Conservation (phyloP, 2,888 invertebrate species). For the Clostera curtula region DNA sequence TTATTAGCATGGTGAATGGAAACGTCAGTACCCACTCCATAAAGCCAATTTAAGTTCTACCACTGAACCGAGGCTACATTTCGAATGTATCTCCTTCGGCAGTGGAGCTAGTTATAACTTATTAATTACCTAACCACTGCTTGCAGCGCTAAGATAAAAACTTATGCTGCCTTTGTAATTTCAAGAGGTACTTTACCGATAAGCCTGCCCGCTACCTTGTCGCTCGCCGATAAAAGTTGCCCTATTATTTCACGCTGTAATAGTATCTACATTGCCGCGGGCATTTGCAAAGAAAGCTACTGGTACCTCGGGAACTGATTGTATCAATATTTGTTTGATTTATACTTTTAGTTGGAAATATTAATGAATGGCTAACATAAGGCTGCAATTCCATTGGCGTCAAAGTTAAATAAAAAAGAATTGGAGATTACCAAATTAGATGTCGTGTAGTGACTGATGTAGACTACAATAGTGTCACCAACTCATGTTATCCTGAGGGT, state of each 20-base stretch:
- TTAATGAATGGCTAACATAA: too few relatives aligned
- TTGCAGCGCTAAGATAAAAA: slow-evolving; percentile 54
- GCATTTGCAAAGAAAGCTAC: slow-evolving; percentile 31
- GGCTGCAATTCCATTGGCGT: too few relatives aligned
- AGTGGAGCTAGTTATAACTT: slow-evolving; percentile 14
- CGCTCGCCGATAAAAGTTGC: slow-evolving; percentile 53
- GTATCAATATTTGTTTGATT: slow-evolving; percentile 47
- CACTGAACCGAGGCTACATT: too few relatives aligned
- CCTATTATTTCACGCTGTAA: slow-evolving; percentile 48
- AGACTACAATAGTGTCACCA: too few relatives aligned
- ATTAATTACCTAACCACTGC: slow-evolving; percentile 36
- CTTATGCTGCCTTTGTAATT: slow-evolving; percentile 48
- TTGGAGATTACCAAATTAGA: too few relatives aligned
- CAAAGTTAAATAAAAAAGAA: too few relatives aligned
- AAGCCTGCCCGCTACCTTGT: slow-evolving; percentile 37
- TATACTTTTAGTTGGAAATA: slow-evolving; percentile 62
- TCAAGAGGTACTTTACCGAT: slow-evolving; percentile 47
- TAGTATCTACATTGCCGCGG: slow-evolving; percentile 25
- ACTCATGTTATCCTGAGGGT: too few relatives aligned
- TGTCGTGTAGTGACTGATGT: too few relatives aligned
- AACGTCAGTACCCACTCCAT: too few relatives aligned
- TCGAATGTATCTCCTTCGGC: too few relatives aligned
- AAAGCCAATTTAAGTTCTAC: too few relatives aligned
- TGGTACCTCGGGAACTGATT: slow-evolving; percentile 24
- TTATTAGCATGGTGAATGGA: too few relatives aligned